A percentile compares a stretch with the other conserved stretches of the same genome.
phyloP scores from a whole-genome alignment of 2,888 invertebrate genomes.

The Gymnoscelis rufifasciata region DNA sequence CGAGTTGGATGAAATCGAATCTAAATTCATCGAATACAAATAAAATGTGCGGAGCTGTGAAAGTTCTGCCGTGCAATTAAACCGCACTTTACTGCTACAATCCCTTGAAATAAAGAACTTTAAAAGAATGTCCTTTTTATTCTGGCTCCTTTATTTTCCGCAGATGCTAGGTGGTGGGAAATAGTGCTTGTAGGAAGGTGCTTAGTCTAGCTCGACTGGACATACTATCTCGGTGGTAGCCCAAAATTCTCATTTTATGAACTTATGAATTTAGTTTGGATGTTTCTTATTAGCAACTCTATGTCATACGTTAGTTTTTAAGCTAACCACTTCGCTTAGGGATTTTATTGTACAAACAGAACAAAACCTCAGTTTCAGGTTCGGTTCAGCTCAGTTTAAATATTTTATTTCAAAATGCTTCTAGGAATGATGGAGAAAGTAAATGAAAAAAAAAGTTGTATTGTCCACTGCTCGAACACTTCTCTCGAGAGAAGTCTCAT shows the following conservation, averaged over 20 bases:
- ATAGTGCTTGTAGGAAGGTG: conserved; percentile 42
- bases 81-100: conserved; percentile 71
- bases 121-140: conserved; percentile 66
- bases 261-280: too few species aligned
- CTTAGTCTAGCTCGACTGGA: conserved; percentile 49
- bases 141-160: conserved; percentile 28
- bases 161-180: conserved; percentile 18
- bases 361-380: too few species aligned
- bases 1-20: conserved; percentile 52
- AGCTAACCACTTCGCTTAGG: conserved; percentile 3
- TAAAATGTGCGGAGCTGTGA: conserved; percentile 55
- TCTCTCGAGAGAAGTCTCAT: too few species aligned
- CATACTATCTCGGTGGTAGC: conserved; percentile 39
- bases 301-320: too few species aligned
- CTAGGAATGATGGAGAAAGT: too few species aligned
- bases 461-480: too few species aligned
- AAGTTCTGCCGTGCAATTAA: conserved; percentile 71
- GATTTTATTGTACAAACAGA: too few species aligned
- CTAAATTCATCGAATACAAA: conserved; percentile 66
- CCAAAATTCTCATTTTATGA: conserved; percentile 41
- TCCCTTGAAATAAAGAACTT: conserved; percentile 73
- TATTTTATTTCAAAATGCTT: too few species aligned
- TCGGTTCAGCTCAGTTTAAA: too few species aligned
- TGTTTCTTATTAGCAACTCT: too few species aligned
- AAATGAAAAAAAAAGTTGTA: too few species aligned